Conservation (phyloP, 2,797 vertebrate genomes). For the Vipera ursinii region DNA sequence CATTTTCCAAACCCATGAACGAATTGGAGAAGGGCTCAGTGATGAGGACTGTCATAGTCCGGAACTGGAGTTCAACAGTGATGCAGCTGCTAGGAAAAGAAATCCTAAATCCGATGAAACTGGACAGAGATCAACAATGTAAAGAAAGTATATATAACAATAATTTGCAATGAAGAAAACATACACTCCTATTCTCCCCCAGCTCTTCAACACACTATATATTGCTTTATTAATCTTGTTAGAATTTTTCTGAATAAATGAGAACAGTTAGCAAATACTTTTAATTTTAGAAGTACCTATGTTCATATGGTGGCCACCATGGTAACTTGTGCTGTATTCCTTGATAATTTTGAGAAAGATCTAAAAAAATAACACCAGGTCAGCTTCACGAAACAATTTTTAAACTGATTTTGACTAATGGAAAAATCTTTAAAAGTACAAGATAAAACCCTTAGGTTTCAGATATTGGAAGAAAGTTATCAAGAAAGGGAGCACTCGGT, state of each 20-base stretch:
- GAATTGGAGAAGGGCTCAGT: conserved; percentile 59
- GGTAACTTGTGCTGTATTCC: not conserved
- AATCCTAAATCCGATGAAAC: conserved; percentile 76
- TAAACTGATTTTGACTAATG: not conserved
- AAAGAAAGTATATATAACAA: conserved; percentile 23
- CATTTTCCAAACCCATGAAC: conserved; percentile 53
- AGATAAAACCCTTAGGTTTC: not conserved
- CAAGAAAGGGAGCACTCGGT: too few relatives aligned
- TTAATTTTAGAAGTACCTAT: conserved; percentile 16
- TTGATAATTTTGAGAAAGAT: not conserved
- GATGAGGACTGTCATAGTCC: conserved; percentile 36
- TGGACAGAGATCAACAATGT: conserved; percentile 76
- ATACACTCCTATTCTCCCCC: not conserved
- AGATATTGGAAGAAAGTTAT: not conserved
- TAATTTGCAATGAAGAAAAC: conserved; percentile 1
- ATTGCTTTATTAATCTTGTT: conserved; percentile 28
- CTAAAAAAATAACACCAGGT: not conserved
- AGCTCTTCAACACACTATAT: not conserved
- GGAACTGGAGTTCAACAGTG: conserved; percentile 67
- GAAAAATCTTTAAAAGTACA: not conserved
- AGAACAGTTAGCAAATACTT: not conserved
- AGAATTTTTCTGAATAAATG: conserved; percentile 24
- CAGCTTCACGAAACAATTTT: not conserved
- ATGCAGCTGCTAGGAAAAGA: conserved; percentile 76
- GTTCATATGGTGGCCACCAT: not conserved